phyloP scores from a whole-genome alignment of 2,888 invertebrate species.

The Aromia moschata region DNA sequence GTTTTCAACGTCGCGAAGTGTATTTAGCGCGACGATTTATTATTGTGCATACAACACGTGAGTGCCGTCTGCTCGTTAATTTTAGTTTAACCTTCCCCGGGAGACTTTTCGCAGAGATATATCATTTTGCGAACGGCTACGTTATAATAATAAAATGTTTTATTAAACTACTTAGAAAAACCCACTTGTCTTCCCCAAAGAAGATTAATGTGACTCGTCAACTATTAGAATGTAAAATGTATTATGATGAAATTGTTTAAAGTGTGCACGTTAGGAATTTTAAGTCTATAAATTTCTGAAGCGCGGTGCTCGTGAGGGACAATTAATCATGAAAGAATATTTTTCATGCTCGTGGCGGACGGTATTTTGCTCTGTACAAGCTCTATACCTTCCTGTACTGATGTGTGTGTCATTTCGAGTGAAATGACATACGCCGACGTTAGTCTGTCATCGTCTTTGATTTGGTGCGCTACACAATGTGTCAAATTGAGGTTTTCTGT shows the following conservation, averaged over 20 bases:
- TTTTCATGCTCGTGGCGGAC: not conserved
- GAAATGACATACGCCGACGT: too few species aligned
- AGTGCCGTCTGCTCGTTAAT: conserved; percentile 7
- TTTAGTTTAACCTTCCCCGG: conserved; percentile 6
- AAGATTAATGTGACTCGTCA: conserved; percentile 28
- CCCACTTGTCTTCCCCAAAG: conserved; percentile 21
- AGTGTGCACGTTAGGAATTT: conserved; percentile 21
- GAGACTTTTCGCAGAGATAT: conserved; percentile 15
- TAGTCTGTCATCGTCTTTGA: too few species aligned
- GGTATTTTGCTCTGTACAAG: not conserved
- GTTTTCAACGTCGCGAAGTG: not conserved
- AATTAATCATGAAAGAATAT: conserved; percentile 10
- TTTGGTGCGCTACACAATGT: too few species aligned
- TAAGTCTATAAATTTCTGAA: conserved; percentile 8
- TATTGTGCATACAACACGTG: not conserved
- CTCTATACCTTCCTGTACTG: not conserved
- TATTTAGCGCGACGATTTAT: conserved; percentile 3
- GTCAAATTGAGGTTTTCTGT: too few species aligned
- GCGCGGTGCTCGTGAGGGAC: not conserved
- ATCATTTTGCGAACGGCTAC: conserved; percentile 20
- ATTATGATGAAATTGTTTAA: conserved; percentile 23
- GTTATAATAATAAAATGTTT: conserved; percentile 28
- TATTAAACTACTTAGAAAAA: conserved; percentile 27
- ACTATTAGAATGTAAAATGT: conserved; percentile 26
- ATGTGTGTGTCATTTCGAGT: too few species aligned